Conservation (phyloP, 2,113 vertebrate genomes). For the Scortum barcoo region DNA sequence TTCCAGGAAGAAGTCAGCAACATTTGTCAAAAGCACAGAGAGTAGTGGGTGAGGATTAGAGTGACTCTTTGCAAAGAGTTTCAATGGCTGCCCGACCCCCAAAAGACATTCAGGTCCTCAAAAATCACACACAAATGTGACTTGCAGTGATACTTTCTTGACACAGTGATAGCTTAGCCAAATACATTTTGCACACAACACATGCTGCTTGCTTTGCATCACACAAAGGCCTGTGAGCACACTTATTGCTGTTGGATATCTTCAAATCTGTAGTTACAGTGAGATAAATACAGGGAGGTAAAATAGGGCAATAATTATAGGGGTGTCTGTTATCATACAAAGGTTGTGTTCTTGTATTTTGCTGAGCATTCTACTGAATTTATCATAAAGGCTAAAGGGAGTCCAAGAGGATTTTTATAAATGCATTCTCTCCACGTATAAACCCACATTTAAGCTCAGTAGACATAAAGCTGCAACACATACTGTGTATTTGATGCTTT, state of each 20-base stretch:
- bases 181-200: conserved; percentile 37
- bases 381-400: not conserved
- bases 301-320: conserved; percentile 20
- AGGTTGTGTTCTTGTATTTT: conserved; percentile 1
- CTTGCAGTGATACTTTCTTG: conserved; percentile 57
- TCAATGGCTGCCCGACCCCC: conserved; percentile 57
- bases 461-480: conserved; percentile 11
- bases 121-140: conserved; percentile 38
- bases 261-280: conserved; percentile 32
- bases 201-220: conserved; percentile 39
- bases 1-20: conserved; percentile 83
- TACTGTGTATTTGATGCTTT: conserved; percentile 71
- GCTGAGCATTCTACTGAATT: not conserved
- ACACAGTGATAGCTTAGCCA: conserved; percentile 52
- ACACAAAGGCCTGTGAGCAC: conserved; percentile 11
- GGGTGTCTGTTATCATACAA: conserved; percentile 4
- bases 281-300: conserved; percentile 14
- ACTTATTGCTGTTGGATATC: not conserved
- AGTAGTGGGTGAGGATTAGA: conserved; percentile 72
- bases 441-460: not conserved
- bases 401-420: conserved; percentile 3
- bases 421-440: not conserved
- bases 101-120: conserved; percentile 50
- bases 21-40: conserved; percentile 85
- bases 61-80: conserved; percentile 78